phyloP scores from a whole-genome alignment of 2,888 invertebrate species.

The Drosophila kuntzei region DNA sequence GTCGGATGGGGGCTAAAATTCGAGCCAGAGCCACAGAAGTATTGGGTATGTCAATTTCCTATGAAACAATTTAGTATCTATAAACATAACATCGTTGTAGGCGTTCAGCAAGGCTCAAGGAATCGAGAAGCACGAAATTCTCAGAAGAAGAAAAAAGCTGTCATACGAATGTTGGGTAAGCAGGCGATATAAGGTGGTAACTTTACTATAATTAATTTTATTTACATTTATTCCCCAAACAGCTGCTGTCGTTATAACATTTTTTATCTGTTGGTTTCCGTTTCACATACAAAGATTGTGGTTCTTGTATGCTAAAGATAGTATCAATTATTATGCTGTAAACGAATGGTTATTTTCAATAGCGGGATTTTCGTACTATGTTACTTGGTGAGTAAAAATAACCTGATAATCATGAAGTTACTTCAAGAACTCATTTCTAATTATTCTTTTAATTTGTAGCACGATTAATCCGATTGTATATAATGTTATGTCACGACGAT shows the following conservation, averaged over 20 bases:
- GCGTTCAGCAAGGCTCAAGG: slow-evolving; percentile 88
- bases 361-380: slow-evolving; percentile 93
- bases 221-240: background rate
- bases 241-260: slow-evolving; percentile 97
- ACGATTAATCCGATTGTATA: slow-evolving; percentile 95
- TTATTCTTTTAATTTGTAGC: slow-evolving; percentile 83
- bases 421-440: background rate
- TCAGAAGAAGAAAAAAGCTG: slow-evolving; percentile 90
- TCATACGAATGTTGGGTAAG: slow-evolving; percentile 93
- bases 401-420: background rate
- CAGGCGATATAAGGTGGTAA: background rate
- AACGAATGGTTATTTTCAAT: slow-evolving; percentile 93
- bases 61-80: background rate
- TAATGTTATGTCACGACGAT: slow-evolving; percentile 92
- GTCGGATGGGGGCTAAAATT: slow-evolving; percentile 91
- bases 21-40: slow-evolving; percentile 86
- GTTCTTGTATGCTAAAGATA: slow-evolving; percentile 90
- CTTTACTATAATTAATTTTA: background rate
- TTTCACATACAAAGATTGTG: slow-evolving; percentile 96
- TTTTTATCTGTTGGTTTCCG: slow-evolving; percentile 98
- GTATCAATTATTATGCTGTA: slow-evolving; percentile 88
- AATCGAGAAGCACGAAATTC: slow-evolving; percentile 90
- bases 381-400: slow-evolving; percentile 86
- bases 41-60: slow-evolving; percentile 76
- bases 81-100: slow-evolving; percentile 52